A percentile compares a stretch with the other conserved stretches of the same genome.
Conservation (phyloP, 2,888 invertebrate genomes). For the Horisme vitalbata region DNA sequence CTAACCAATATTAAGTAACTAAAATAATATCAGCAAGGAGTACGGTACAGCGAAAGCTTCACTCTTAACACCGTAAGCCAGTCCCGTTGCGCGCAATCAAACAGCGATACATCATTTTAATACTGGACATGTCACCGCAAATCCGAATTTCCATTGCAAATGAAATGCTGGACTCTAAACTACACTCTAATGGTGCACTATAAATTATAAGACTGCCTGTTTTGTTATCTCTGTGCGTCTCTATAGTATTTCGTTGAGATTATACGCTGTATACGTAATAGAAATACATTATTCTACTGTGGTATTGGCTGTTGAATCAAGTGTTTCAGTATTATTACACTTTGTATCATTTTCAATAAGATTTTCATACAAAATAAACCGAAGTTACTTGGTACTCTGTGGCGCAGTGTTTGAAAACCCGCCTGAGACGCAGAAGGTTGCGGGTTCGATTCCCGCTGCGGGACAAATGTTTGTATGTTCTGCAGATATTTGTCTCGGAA, state of each 20-base stretch:
- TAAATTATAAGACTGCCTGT: constrained; percentile 73
- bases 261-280: constrained; percentile 72
- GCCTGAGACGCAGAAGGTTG: no score
- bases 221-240: constrained; percentile 70
- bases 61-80: constrained; percentile 22
- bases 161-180: constrained; percentile 66
- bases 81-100: constrained; percentile 59
- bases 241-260: constrained; percentile 76
- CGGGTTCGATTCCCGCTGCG: no score
- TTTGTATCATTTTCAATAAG: constrained; percentile 1
- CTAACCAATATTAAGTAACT: background rate
- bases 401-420: no score
- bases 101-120: constrained; percentile 77
- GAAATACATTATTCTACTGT: constrained; percentile 57
- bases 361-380: no score
- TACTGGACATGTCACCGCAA: constrained; percentile 77
- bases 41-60: constrained; percentile 8
- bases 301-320: constrained; percentile 27
- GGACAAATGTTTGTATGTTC: no score
- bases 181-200: constrained; percentile 69
- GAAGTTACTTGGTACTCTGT: no score
- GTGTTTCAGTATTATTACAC: constrained; percentile 10
- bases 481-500: no score
- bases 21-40: background rate
- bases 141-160: constrained; percentile 79